Evolutionary conservation across 2,888 invertebrate genomes (phyloP), one percentile per base, ranked within the genome.

Genomic region (Tanypteryx hageni): DNA sequence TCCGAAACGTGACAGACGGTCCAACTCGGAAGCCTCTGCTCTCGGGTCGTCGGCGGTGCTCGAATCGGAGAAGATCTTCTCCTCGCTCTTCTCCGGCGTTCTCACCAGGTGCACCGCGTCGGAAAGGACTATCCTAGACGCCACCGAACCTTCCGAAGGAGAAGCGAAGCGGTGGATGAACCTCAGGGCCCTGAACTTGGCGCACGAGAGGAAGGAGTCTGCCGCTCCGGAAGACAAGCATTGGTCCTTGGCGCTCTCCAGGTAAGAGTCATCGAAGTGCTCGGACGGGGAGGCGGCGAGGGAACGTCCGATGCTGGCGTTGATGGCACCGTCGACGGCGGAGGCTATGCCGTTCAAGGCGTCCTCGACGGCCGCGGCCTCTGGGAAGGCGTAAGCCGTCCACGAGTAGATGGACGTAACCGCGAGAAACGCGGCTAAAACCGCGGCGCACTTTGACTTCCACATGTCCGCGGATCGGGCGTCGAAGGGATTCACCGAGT

Each of bases 91-190:
- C 13, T 94, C 93, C 16, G 95, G 94, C 93, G 95, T 94, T 92
- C 94, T 94, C 92, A 95, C 94, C 83, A 95, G 92, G 86, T 94
- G 94, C 86, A 95, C 93, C 0, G 95, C 94, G 0, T 95, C 95
- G 92, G 92, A 18, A 16, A 92, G 82, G 27, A 92, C 86, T 8
- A 31, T 27, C 86, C 22, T 92, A 93, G 93, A 93, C 68, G 76
- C 84, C 56, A 9, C 89, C 18, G 89, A 31, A 4, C 22, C n/a
- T 22, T 89, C 89, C 18, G 61, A 27, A 31, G 89, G 89, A 11
- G 89, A 89, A 2, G 89, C 89, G 2, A 89, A 11, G 89, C 89
- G 89, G 68, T 95, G 94, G 14, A 95, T 93, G 95, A 95, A 95
- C 84, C 94, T 94, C 9, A 94, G 94, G 8, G 94, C 94, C 93